Evolutionary conservation across 2,113 vertebrate species (phyloP).

Genomic region (Coregonus clupeaformis): DNA sequence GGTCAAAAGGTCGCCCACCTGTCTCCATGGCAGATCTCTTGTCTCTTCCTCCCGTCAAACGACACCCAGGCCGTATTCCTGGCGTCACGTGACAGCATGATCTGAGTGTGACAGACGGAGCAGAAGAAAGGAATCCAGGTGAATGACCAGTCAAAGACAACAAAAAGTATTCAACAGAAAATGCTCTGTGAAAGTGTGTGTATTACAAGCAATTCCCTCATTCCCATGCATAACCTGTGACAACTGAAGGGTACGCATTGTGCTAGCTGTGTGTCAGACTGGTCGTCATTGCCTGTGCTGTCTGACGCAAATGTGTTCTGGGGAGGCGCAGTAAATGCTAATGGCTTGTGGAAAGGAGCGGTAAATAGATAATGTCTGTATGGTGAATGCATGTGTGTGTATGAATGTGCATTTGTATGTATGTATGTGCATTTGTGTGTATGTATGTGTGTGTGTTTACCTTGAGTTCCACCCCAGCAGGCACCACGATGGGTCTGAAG

Average conservation of each 20-base stretch:
- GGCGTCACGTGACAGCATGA: slow-evolving; percentile 75
- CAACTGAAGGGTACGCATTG: background rate
- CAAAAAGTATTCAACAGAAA: background rate
- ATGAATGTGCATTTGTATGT: too few species aligned
- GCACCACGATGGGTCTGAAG: slow-evolving; percentile 82
- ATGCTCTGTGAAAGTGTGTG: background rate
- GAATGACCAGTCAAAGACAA: background rate
- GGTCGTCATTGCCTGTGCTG: background rate
- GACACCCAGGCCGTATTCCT: slow-evolving; percentile 82
- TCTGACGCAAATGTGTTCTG: background rate
- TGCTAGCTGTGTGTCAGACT: background rate
- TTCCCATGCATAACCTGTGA: background rate
- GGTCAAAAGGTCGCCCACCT: slow-evolving; percentile 58
- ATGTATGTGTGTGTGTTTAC: slow-evolving; percentile 14
- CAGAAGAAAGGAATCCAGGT: background rate
- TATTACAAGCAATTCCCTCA: background rate
- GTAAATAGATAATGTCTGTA: background rate
- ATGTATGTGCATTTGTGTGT: background rate
- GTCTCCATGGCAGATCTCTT: slow-evolving; percentile 81
- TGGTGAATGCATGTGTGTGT: too few species aligned
- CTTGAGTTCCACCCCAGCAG: slow-evolving; percentile 79
- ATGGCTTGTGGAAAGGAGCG: background rate
- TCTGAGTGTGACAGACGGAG: slow-evolving; percentile 48
- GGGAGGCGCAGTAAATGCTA: background rate
- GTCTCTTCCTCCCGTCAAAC: slow-evolving; percentile 78